Percentiles rank a stretch among this genome's conserved stretches.
Evolutionary conservation across 2,113 vertebrate genomes (phyloP).

Genomic region (Syrrhaptes paradoxus): DNA sequence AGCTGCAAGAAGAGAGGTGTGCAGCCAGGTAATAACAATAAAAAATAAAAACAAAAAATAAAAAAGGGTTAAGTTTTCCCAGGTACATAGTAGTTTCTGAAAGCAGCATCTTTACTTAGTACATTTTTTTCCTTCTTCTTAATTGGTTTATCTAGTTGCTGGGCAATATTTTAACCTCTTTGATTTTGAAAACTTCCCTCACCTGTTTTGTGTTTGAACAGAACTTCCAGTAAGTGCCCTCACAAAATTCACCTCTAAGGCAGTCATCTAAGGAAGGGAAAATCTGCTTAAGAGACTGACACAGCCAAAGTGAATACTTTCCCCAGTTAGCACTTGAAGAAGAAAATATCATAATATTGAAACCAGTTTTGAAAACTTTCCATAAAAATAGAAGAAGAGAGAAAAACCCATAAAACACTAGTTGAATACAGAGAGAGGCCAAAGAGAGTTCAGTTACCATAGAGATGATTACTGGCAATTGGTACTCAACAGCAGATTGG

Average conservation of each 20-base stretch:
- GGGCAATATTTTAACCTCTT: constrained; percentile 7
- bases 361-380: constrained; percentile 78
- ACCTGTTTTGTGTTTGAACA: neutral
- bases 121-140: neutral
- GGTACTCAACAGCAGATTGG: constrained; percentile 78
- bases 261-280: constrained; percentile 36
- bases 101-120: neutral
- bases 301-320: constrained; percentile 42
- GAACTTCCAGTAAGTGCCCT: neutral
- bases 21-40: neutral
- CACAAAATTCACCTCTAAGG: constrained; percentile 39
- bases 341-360: constrained; percentile 80
- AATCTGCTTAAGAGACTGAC: constrained; percentile 53
- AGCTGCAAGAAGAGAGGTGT: neutral
- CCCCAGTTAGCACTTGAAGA: constrained; percentile 68
- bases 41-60: neutral
- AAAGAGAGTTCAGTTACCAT: constrained; percentile 73
- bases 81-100: neutral
- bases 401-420: constrained; percentile 35
- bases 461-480: constrained; percentile 74
- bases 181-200: neutral
- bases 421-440: constrained; percentile 72
- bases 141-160: neutral
- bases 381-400: constrained; percentile 60
- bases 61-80: neutral